Evolutionary conservation across 2,113 vertebrate species (phyloP), one percentile per base, ranked within the genome.

Genomic region (Chiloscyllium plagiosum): DNA sequence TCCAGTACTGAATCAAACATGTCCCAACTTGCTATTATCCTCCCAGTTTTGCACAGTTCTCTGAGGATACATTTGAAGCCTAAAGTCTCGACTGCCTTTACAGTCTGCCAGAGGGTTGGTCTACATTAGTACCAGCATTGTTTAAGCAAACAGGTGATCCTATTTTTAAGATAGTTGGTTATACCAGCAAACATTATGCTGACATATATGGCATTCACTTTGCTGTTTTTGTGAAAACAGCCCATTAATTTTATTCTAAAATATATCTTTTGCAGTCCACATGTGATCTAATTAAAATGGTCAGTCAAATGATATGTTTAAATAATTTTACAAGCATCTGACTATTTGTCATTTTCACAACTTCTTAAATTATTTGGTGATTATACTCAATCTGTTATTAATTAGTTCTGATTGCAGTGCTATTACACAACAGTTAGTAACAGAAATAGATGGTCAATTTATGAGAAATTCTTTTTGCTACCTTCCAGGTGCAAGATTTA

Each of bases 401-500:
- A n/a, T 90, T 42, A 2, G 66, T 20, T 66, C 19, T 7, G 33
- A 66, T 93, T 93, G 87, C 17, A n/a, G 22, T 52, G 26, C 52
- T 26, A 26, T 50, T 52, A 12, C 52, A 33, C 26, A 52, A 24
- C 4, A 56, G 29, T 89, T 10, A 29, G 50, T 42, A 69, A 47
- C 42, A 33, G 52, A 90, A 61, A 61, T 29, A 70, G 50, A 33
- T 52, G 8, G 69, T 47, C 17, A 52, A 95, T 72, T 72, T 95
- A 50, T 26, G 68, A 72, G 24, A 70, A 70, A 94, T 76, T 52
- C 52, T 52, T 95, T 76, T 47, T 94, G 68, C 17, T 96, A n/a
- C 33, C 96, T 96, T 96, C 96, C 95, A 99, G 98, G 98, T 98
- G 68, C 98, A 99, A 96, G 98, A 98, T 96, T 97, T 99, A 95